These are phyloP conservation scores for Triplophysa dalaica DNA, from an alignment of 2,113 vertebrate species.

Conservation along the genomic window DNA sequence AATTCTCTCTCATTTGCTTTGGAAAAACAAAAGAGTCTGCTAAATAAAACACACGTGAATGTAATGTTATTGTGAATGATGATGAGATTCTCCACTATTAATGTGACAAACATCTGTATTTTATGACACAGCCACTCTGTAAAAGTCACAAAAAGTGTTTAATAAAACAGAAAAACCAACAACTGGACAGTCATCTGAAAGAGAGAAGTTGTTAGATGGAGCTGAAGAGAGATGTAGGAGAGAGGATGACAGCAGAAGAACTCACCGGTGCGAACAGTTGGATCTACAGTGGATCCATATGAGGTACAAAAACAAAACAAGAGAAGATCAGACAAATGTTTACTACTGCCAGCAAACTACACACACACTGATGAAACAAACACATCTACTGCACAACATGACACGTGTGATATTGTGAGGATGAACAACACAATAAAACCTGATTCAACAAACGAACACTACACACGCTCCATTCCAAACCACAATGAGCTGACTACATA, in stretches of 20 bases:
- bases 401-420: not conserved
- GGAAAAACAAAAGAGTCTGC: too few relatives aligned
- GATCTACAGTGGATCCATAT: conserved; percentile 97
- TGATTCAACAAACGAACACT: too few relatives aligned
- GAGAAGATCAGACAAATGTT: conserved; percentile 83
- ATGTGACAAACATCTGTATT: not conserved
- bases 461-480: too few relatives aligned
- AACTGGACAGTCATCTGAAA: not conserved
- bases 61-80: too few relatives aligned
- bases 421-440: not conserved
- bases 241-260: conserved; percentile 76
- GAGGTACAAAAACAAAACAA: conserved; percentile 83
- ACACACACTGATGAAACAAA: conserved; percentile 23
- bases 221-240: conserved; percentile 46
- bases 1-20: too few relatives aligned
- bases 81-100: not conserved
- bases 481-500: too few relatives aligned
- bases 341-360: conserved; percentile 49
- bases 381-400: not conserved
- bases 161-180: not conserved
- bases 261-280: conserved; percentile 99
- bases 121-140: not conserved
- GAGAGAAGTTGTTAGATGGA: conserved; percentile 18
- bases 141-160: not conserved
- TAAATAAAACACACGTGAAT: too few relatives aligned